Conservation (phyloP, 1,140 invertebrate genomes). For the Drosophila setifemur region DNA sequence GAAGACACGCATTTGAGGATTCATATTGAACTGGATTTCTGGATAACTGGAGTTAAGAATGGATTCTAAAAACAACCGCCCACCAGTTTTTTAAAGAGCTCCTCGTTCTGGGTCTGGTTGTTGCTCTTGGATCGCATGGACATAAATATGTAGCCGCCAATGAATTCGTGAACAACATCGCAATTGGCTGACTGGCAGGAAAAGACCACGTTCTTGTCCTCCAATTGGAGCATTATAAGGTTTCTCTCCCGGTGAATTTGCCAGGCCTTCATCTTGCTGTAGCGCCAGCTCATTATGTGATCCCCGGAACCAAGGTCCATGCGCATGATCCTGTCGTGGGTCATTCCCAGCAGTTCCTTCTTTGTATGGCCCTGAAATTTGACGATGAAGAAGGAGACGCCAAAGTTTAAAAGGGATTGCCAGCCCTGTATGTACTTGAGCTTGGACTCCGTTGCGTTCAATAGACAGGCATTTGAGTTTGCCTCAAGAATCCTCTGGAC, state of each 20-base stretch:
- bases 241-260: constrained; percentile 99
- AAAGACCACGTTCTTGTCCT: constrained; percentile 97
- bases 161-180: constrained; percentile 99
- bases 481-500: constrained; percentile 96
- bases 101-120: constrained; percentile 98
- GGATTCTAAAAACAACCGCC: constrained; percentile 90
- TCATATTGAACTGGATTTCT: too few relatives aligned
- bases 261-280: constrained; percentile 99
- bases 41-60: not conserved
- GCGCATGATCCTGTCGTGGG: constrained; percentile 96
- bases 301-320: constrained; percentile 97
- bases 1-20: too few relatives aligned
- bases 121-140: constrained; percentile 99
- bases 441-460: constrained; percentile 95
- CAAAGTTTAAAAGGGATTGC: constrained; percentile 98
- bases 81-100: constrained; percentile 99
- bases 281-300: constrained; percentile 98
- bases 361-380: constrained; percentile 94
- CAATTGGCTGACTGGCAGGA: constrained; percentile 97
- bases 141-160: constrained; percentile 99
- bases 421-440: constrained; percentile 98
- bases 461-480: constrained; percentile 97
- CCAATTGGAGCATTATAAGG: constrained; percentile 99
- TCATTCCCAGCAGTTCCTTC: constrained; percentile 96
- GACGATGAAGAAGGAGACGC: constrained; percentile 97